These are phyloP conservation scores for Drosophila bocki DNA, from an alignment of 1,140 invertebrate genomes.

Conservation along the genomic window DNA sequence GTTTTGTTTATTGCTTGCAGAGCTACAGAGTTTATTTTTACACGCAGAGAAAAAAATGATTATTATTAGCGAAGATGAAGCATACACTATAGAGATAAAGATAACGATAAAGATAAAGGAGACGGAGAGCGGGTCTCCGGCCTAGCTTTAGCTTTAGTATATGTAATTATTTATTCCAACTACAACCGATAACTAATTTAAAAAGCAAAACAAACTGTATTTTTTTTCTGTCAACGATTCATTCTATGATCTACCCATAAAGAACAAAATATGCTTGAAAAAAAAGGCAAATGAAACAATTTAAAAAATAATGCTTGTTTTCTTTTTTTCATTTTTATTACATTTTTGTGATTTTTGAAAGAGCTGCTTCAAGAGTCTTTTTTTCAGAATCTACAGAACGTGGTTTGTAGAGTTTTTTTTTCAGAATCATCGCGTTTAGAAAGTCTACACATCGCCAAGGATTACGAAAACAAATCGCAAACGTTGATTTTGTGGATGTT, in stretches of 20 bases:
- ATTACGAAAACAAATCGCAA: too few species aligned
- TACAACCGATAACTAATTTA: slow-evolving; percentile 42
- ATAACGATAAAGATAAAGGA: neutral
- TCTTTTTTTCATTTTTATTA: neutral
- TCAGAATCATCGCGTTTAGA: too few species aligned
- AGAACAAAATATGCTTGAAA: slow-evolving; percentile 33
- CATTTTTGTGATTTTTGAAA: neutral
- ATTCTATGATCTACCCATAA: slow-evolving; percentile 47
- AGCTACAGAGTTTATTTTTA: slow-evolving; percentile 70
- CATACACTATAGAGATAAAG: slow-evolving; percentile 34
- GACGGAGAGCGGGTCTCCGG: slow-evolving; percentile 21
- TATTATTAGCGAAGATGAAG: slow-evolving; percentile 20
- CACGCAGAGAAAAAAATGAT: slow-evolving; percentile 4
- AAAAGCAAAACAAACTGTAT: slow-evolving; percentile 57
- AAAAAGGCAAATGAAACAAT: slow-evolving; percentile 33
- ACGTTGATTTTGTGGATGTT: too few species aligned
- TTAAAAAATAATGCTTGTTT: slow-evolving; percentile 5
- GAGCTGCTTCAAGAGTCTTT: neutral
- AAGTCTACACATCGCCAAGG: too few species aligned
- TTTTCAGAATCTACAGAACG: neutral
- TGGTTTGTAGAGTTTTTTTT: too few species aligned
- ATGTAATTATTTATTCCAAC: slow-evolving; percentile 50
- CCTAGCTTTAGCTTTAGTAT: slow-evolving; percentile 70
- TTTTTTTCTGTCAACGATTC: slow-evolving; percentile 56
- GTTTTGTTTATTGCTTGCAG: slow-evolving; percentile 34